Evolutionary conservation across 2,797 vertebrate species (phyloP).

Genomic region (Hybognathus amarus): DNA sequence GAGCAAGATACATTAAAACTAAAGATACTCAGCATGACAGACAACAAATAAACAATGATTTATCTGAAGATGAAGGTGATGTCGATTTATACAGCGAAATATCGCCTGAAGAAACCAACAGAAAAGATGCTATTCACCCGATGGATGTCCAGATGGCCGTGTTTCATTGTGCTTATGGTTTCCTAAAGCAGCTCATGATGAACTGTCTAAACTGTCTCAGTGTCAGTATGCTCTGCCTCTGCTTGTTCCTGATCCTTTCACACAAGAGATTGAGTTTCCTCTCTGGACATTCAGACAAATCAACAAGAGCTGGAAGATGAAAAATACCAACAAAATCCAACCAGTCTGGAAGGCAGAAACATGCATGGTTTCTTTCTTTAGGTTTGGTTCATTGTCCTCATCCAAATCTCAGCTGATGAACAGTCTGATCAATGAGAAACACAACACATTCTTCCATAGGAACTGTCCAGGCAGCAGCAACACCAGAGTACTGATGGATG

Average conservation of each 20-base stretch:
- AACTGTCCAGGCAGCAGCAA: not conserved
- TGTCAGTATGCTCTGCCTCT: constrained; percentile 78
- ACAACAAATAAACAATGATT: constrained; percentile 47
- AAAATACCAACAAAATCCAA: not conserved
- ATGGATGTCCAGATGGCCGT: constrained; percentile 40
- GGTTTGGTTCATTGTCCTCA: not conserved
- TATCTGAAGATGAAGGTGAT: not conserved
- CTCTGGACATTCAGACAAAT: constrained; percentile 68
- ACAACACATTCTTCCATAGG: constrained; percentile 3
- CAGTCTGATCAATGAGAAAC: not conserved
- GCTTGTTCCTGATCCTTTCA: too few relatives aligned
- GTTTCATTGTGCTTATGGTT: constrained; percentile 69
- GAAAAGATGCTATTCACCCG: not conserved
- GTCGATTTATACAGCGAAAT: not conserved
- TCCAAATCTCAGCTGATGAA: constrained; percentile 13
- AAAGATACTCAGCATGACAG: fast-evolving
- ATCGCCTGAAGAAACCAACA: constrained; percentile 13
- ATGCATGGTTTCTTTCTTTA: not conserved
- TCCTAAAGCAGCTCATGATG: constrained; percentile 65
- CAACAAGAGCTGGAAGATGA: constrained; percentile 68
- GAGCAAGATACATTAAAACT: constrained; percentile 19
- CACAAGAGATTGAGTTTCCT: too few relatives aligned
- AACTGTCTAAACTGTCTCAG: constrained; percentile 53
- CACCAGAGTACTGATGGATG: not conserved
- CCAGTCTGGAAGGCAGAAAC: not conserved